Conservation (phyloP, 2,888 invertebrate species). For the Pecten maximus region DNA sequence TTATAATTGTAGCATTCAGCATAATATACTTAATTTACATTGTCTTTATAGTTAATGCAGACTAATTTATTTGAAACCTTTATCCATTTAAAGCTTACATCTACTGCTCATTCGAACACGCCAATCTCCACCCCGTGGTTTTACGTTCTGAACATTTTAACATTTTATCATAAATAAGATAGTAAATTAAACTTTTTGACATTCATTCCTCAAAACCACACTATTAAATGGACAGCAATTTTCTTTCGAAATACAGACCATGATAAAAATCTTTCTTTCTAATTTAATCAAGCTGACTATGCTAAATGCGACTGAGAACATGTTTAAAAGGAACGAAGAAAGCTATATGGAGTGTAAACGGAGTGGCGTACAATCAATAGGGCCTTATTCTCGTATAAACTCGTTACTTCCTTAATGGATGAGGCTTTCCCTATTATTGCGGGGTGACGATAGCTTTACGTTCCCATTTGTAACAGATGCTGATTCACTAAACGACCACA, state of each 20-base stretch:
- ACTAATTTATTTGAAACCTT: too few relatives aligned
- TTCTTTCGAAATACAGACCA: too few relatives aligned
- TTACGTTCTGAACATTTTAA: too few relatives aligned
- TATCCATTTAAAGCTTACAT: too few relatives aligned
- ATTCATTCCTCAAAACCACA: not conserved
- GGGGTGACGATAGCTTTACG: not conserved
- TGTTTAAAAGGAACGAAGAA: too few relatives aligned
- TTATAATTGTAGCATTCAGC: too few relatives aligned
- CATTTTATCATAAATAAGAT: too few relatives aligned
- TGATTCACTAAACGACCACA: not conserved
- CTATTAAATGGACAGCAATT: not conserved
- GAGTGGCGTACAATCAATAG: not conserved
- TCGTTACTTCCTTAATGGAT: slow-evolving; percentile 9
- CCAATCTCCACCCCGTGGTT: too few relatives aligned
- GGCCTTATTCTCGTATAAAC: not conserved
- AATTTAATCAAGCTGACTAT: not conserved
- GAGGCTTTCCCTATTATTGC: not conserved
- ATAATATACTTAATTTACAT: too few relatives aligned
- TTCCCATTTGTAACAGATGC: not conserved
- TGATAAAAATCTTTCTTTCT: not conserved
- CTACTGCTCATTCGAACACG: too few relatives aligned
- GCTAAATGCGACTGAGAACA: not conserved
- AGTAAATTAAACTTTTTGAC: too few relatives aligned
- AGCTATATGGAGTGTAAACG: not conserved
- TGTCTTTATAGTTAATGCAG: too few relatives aligned